Percentiles rank a stretch among this genome's conserved stretches.
Conservation (phyloP, 1,140 invertebrate genomes). For the Matsumurasca onukii region DNA sequence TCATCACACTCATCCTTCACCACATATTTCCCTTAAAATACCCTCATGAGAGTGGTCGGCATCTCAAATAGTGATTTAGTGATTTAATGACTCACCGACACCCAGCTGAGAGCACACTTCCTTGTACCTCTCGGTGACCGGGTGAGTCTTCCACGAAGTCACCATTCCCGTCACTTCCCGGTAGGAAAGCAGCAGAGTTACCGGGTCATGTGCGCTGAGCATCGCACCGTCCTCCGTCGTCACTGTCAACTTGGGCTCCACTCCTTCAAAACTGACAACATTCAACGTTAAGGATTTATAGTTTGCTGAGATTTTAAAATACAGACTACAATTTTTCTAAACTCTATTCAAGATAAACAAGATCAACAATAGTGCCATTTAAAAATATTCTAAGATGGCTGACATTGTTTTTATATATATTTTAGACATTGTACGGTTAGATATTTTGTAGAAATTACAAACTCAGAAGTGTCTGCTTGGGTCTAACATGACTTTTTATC, state of each 20-base stretch:
- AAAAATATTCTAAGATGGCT: too few species aligned
- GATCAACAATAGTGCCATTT: background rate
- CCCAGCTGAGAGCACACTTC: slow-evolving; percentile 61
- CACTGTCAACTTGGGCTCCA: slow-evolving; percentile 60
- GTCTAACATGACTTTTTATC: too few species aligned
- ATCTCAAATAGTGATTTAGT: too few species aligned
- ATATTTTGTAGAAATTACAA: too few species aligned
- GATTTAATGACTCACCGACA: slow-evolving; percentile 53
- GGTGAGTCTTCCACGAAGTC: slow-evolving; percentile 61
- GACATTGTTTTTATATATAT: too few species aligned
- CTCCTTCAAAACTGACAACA: slow-evolving; percentile 55
- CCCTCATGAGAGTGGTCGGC: too few species aligned
- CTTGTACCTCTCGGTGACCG: slow-evolving; percentile 60
- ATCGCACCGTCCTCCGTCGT: slow-evolving; percentile 66
- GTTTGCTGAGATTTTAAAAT: background rate
- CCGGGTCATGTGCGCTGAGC: slow-evolving; percentile 61
- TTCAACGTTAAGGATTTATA: background rate
- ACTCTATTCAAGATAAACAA: slow-evolving; percentile 15
- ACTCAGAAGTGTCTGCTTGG: too few species aligned
- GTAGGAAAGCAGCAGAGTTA: slow-evolving; percentile 54
- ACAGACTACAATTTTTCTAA: background rate
- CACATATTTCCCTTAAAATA: too few species aligned
- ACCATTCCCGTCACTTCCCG: slow-evolving; percentile 60
- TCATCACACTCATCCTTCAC: too few species aligned
- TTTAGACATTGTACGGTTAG: too few species aligned